Conservation (phyloP, 1,140 invertebrate species). For the Brachionus paranguensis region DNA sequence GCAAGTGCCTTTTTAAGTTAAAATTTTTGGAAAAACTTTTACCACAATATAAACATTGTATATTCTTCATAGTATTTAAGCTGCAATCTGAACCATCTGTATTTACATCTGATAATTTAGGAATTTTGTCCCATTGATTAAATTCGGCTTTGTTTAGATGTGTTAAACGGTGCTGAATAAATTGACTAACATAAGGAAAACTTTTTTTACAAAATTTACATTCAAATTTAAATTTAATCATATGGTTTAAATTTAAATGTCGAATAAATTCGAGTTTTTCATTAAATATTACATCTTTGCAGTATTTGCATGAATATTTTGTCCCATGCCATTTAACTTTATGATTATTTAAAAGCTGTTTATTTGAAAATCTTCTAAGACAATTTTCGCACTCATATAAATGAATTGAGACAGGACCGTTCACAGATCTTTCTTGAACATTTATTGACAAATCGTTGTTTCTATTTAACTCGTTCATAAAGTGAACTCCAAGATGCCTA, state of each 20-base stretch:
- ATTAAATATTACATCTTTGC: not conserved
- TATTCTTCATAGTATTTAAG: not conserved
- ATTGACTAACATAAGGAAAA: not conserved
- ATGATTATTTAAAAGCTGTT: not conserved
- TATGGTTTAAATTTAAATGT: not conserved
- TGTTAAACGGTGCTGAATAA: not conserved
- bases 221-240: not conserved
- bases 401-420: not conserved
- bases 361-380: not conserved
- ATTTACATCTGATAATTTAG: not conserved
- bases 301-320: not conserved
- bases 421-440: not conserved
- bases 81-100: not conserved
- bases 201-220: conserved; percentile 14
- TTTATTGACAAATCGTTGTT: not conserved
- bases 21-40: conserved; percentile 19
- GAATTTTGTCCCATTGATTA: not conserved
- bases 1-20: not conserved
- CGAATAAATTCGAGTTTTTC: not conserved
- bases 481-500: not conserved
- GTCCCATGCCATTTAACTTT: conserved; percentile 4
- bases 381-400: not conserved
- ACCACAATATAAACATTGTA: not conserved
- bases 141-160: not conserved
- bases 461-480: not conserved